phyloP scores from a whole-genome alignment of 2,888 invertebrate genomes.

The Amblyjoppa fuscipennis region DNA sequence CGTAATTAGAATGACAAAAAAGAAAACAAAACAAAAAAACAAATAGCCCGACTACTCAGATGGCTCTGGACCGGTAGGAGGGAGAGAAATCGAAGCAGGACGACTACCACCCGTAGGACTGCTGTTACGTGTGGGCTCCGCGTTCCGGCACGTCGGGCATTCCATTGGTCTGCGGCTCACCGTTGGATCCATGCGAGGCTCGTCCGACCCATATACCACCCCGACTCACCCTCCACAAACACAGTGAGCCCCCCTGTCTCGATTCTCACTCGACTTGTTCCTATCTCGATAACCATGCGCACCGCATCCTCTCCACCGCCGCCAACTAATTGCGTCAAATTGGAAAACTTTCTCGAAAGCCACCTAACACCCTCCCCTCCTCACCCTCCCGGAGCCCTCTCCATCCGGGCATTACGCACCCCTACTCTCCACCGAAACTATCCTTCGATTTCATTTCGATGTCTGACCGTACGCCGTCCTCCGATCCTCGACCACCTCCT shows the following conservation, averaged over 20 bases:
- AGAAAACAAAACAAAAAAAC: background rate
- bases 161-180: slow-evolving; percentile 59
- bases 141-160: slow-evolving; percentile 70
- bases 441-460: slow-evolving; percentile 31
- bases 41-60: background rate
- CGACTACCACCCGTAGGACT: slow-evolving; percentile 8
- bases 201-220: slow-evolving; percentile 65
- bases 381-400: background rate
- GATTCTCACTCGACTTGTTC: slow-evolving; percentile 52
- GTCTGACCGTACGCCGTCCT: slow-evolving; percentile 49
- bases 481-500: slow-evolving; percentile 32
- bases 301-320: slow-evolving; percentile 70
- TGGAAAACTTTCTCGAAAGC: slow-evolving; percentile 77
- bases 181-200: slow-evolving; percentile 51
- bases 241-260: slow-evolving; percentile 29
- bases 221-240: background rate
- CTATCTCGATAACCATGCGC: slow-evolving; percentile 67
- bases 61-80: slow-evolving; percentile 9
- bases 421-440: background rate
- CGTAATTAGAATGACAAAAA: background rate
- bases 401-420: background rate
- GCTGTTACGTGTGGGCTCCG: slow-evolving; percentile 50
- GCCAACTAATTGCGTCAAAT: slow-evolving; percentile 80
- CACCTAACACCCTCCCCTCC: slow-evolving; percentile 22
- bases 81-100: slow-evolving; percentile 9